Base-by-base conservation (phyloP, 2,113 vertebrate genomes). In the Bujurquina vittata region DNA sequence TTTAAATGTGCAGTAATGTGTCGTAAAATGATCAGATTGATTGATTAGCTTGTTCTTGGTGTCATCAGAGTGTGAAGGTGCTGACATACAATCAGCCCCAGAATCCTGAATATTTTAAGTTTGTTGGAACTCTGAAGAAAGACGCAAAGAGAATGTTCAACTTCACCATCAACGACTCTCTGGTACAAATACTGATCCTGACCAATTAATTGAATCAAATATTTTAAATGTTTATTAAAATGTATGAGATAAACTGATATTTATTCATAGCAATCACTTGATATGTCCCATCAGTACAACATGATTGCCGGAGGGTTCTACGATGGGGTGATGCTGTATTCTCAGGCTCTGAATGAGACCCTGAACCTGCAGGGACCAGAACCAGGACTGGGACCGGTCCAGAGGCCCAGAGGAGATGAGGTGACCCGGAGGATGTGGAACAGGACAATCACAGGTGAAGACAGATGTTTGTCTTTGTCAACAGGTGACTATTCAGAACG, bases 251-350 rank as follows among this genome's bases (percentile, higher is more conserved):
- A n/a, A 35, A 33, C 18, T 65, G n/a, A 57, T n/a, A 73, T 15
- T 80, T 0, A 33, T n/a, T 26, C 2, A 62, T 54, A n/a, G 14
- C 29, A 23, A 54, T 7, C 17, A 29, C 46, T 29, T 40, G 33
- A 35, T 84, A 15, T 75, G 54, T 77, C 14, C 81, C 54, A 2
- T 69, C 80, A 91, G 87, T 92, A 79, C 26, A 99, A 99, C 91
- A 94, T 99, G 86, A 97, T 99, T 5, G 96, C 98, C 0, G 98
- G 96, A 62, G 97, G 97, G 52, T 99, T 99, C 95, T 96, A 99
- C 5, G 98, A 99, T 0, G 97, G 97, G 4, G 95, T 99, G 88
- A 95, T 97, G 93, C 94, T 99, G 4, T 99, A 98, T 0, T 94
- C 97, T 23, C 95, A 95, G 69, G 98, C 97, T 63, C 95, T 99